phyloP scores from a whole-genome alignment of 2,888 invertebrate genomes.

The Microplitis deprimator region DNA sequence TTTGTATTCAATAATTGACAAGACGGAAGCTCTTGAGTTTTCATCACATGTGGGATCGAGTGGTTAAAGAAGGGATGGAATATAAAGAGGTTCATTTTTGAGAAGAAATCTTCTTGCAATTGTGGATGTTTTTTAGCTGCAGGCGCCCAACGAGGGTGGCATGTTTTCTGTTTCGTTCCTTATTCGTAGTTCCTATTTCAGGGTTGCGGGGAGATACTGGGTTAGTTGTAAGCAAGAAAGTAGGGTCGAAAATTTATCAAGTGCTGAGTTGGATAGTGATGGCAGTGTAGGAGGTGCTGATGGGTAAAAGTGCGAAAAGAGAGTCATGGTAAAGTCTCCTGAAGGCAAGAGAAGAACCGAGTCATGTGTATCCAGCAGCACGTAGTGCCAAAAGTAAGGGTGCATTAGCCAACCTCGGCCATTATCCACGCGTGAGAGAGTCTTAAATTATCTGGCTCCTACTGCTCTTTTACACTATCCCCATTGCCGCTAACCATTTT shows the following conservation, averaged over 20 bases:
- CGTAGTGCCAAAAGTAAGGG: slow-evolving; percentile 65
- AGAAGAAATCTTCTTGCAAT: neutral
- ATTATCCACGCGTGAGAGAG: slow-evolving; percentile 70
- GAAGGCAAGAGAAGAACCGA: slow-evolving; percentile 43
- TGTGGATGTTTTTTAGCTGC: neutral
- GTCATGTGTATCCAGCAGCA: slow-evolving; percentile 58
- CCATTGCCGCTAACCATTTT: slow-evolving; percentile 28
- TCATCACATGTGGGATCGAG: neutral
- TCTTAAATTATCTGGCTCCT: slow-evolving; percentile 68
- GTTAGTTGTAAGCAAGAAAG: too few relatives aligned
- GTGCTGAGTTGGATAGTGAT: too few relatives aligned
- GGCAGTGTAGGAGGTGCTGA: slow-evolving; percentile 47
- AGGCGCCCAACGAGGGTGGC: neutral
- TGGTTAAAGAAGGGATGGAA: neutral
- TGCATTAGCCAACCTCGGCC: slow-evolving; percentile 69
- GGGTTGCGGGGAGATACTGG: too few relatives aligned
- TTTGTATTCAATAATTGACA: slow-evolving; percentile 27
- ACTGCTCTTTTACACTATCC: slow-evolving; percentile 43
- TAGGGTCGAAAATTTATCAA: too few relatives aligned
- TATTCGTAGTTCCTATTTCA: neutral
- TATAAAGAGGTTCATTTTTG: too few relatives aligned
- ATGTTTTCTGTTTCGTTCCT: neutral
- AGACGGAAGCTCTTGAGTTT: slow-evolving; percentile 30
- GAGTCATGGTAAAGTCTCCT: slow-evolving; percentile 22
- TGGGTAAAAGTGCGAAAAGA: slow-evolving; percentile 49